phyloP scores from a whole-genome alignment of 2,113 vertebrate species.

The Gavia stellata region DNA sequence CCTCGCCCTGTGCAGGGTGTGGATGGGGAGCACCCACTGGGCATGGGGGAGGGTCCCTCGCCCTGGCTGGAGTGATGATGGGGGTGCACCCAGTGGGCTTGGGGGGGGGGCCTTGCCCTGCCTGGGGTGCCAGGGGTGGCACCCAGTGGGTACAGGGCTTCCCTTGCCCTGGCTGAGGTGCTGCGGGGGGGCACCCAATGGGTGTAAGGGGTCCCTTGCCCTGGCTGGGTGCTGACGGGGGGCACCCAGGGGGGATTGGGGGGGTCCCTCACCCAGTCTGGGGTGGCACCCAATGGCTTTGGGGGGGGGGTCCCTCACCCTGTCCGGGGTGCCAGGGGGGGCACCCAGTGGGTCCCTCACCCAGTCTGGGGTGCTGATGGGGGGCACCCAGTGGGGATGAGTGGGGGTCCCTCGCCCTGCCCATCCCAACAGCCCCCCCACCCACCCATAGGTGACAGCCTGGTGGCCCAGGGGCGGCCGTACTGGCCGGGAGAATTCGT shows the following conservation, averaged over 20 bases:
- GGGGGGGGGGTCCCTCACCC: no score
- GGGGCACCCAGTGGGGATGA: not conserved
- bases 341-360: not conserved
- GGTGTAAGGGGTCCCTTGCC: no score
- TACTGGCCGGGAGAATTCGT: slow-evolving; percentile 80
- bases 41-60: no score
- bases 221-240: not conserved
- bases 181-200: not conserved
- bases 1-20: no score
- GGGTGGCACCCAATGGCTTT: no score
- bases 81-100: no score
- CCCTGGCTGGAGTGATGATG: no score
- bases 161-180: not conserved
- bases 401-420: not conserved
- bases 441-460: slow-evolving; percentile 61
- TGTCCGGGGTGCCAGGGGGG: not conserved
- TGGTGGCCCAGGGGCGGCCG: slow-evolving; percentile 40
- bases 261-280: not conserved
- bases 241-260: no score
- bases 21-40: no score
- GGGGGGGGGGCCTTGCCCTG: not conserved
- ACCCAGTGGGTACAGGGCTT: no score
- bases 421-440: not conserved
- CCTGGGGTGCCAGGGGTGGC: not conserved
- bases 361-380: not conserved